A percentile compares a stretch with the other conserved stretches of the same genome.
phyloP scores from a whole-genome alignment of 2,113 vertebrate genomes.

The Xenopus tropicalis region UCB_Xtro_10.0 CM004449.2:116652501-116653000 shows the following conservation, averaged over 20 bases:
- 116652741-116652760: constrained; percentile 23
- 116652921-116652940: too few species aligned
- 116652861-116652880: too few species aligned
- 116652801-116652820: neutral
- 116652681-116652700: constrained; percentile 37
- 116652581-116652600: constrained; percentile 26
- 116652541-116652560: constrained; percentile 1
- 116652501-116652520: neutral
- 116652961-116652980: too few species aligned
- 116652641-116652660: constrained; percentile 16
- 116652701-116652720: constrained; percentile 35
- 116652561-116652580: constrained; percentile 24
- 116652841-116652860: too few species aligned
- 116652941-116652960: too few species aligned
- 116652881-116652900: too few species aligned
- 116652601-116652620: constrained; percentile 16
- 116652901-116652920: too few species aligned
- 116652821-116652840: neutral
- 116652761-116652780: neutral
- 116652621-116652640: constrained; percentile 28
- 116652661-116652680: constrained; percentile 35
- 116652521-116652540: constrained; percentile 15
- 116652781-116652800: neutral
- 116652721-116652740: constrained; percentile 31
- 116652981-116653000: too few species aligned